These are phyloP conservation scores for Pipistrellus nathusii DNA, from an alignment of 2,797 vertebrate genomes.

Conservation along the genomic window DNA sequence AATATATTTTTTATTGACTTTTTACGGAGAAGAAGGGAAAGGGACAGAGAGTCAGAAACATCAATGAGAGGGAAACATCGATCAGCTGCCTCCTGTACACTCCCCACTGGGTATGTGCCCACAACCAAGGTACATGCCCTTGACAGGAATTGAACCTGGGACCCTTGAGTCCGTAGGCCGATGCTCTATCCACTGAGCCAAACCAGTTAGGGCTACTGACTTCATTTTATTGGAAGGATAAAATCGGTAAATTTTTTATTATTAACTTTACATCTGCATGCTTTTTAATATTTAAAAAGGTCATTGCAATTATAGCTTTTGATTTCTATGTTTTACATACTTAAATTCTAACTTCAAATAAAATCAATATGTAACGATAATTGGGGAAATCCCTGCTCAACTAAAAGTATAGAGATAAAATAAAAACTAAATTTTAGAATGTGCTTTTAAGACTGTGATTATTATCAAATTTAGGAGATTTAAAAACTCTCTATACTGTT, in stretches of 20 bases:
- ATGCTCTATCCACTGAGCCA: no score
- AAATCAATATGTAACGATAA: constrained; percentile 8
- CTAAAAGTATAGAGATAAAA: not conserved
- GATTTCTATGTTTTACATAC: constrained; percentile 33
- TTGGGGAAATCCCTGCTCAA: not conserved
- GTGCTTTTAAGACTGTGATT: constrained; percentile 34
- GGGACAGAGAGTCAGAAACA: no score
- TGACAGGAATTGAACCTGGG: no score
- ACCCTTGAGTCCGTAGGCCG: no score
- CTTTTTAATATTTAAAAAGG: constrained; percentile 35
- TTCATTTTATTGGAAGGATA: constrained; percentile 17
- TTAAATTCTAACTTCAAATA: constrained; percentile 43
- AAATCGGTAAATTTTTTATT: constrained; percentile 27
- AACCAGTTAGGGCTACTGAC: no score
- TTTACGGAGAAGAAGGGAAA: no score
- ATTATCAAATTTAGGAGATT: constrained; percentile 40
- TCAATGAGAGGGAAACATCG: no score
- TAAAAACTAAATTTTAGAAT: constrained; percentile 42
- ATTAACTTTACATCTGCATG: not conserved
- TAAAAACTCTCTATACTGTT: constrained; percentile 17
- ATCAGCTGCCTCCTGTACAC: no score
- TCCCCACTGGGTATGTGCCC: no score
- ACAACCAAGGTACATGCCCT: no score
- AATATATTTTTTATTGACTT: no score
- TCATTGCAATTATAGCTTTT: constrained; percentile 2